Evolutionary conservation across 2,113 vertebrate genomes (phyloP).

Genomic region (Sphaerodactylus townsendi): DNA sequence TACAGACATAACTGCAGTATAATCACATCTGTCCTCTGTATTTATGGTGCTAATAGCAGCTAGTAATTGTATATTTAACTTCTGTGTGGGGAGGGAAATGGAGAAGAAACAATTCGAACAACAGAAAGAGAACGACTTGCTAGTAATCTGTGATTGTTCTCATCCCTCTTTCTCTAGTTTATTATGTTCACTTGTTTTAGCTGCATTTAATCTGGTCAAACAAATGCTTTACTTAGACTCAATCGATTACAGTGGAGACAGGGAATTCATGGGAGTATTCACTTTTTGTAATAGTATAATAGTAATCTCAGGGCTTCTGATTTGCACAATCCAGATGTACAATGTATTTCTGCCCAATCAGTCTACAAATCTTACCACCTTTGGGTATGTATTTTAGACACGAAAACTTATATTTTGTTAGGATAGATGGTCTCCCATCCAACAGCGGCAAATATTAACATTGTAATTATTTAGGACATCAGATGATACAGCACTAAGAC

Average conservation of each 20-base stretch:
- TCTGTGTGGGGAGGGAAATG: neutral
- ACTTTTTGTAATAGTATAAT: too few species aligned
- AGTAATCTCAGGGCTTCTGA: neutral
- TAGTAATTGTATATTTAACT: neutral
- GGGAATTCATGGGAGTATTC: neutral
- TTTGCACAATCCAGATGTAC: neutral
- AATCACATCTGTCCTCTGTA: slow-evolving; percentile 8
- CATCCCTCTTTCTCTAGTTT: neutral
- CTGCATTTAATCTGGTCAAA: neutral
- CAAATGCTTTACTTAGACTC: neutral
- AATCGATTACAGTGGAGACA: neutral
- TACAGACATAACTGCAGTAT: slow-evolving; percentile 9
- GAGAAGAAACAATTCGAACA: slow-evolving; percentile 4
- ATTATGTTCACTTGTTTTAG: neutral
- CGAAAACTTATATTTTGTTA: neutral
- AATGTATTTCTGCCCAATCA: neutral
- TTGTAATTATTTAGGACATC: too few species aligned
- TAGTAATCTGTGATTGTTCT: neutral
- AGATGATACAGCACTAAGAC: too few species aligned
- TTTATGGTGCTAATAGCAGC: slow-evolving; percentile 16
- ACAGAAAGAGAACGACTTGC: neutral
- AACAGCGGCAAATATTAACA: neutral
- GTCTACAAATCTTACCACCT: neutral
- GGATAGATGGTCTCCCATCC: neutral
- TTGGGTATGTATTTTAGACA: neutral